phyloP scores from a whole-genome alignment of 2,113 vertebrate species.

The Rhynchopsitta pachyrhyncha region DNA sequence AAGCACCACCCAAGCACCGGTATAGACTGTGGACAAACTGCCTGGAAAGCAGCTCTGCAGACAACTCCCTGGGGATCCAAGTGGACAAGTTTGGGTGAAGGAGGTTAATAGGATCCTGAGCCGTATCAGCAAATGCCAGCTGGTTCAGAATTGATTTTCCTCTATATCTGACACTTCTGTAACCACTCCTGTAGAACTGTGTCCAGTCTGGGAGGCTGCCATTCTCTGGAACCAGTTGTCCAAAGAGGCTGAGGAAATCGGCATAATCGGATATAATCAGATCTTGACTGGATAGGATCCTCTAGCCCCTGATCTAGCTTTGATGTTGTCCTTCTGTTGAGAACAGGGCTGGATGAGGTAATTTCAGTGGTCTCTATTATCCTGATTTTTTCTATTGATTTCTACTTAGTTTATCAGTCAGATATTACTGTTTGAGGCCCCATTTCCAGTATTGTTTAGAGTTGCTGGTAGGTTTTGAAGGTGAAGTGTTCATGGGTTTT shows the following conservation, averaged over 20 bases:
- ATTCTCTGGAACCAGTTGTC: neutral
- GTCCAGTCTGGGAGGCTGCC: neutral
- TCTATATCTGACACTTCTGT: neutral
- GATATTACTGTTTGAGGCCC: neutral
- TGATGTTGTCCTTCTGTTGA: neutral
- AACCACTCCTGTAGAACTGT: neutral
- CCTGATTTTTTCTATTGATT: neutral
- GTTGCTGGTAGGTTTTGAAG: neutral
- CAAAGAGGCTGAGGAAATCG: neutral
- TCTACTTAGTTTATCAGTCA: neutral
- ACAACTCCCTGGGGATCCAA: neutral
- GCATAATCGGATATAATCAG: neutral
- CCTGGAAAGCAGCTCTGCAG: neutral
- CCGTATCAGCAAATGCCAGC: neutral
- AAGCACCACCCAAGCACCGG: neutral
- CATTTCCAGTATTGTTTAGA: neutral
- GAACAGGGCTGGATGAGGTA: neutral
- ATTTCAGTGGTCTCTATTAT: neutral
- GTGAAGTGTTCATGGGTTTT: neutral
- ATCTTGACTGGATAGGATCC: neutral
- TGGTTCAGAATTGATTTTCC: neutral
- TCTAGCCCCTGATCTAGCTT: neutral
- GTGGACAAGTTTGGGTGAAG: neutral
- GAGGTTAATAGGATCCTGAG: neutral
- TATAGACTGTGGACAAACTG: neutral